Base-by-base conservation (phyloP, 2,113 vertebrate species). In the Pelodiscus sinensis region DNA sequence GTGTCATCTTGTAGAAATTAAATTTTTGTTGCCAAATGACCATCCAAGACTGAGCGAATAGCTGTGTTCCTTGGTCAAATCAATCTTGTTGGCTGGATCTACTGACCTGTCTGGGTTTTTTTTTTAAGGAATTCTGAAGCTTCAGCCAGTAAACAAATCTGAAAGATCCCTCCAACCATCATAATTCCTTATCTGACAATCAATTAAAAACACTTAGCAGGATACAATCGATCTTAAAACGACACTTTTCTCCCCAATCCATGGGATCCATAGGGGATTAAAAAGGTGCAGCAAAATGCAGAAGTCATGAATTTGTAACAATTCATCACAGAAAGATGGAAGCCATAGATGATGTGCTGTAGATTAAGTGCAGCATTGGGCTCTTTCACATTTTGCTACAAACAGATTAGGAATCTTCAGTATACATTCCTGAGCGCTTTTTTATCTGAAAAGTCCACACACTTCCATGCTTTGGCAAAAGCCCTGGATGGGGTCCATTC, bases 401-500 rank as follows among this genome's bases (percentile, higher is more conserved):
- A 86, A 57, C n/a, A 7, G 14, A 58, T 55, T 3, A 57, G 9
- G 0, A 16, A 27, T 77, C 35, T 38, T 11, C 6, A 1, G 10
- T 14, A 24, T 27, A 2, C 0, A 35, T 16, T 7, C 86, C 54
- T 51, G 58, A 25, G 15, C 4, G 18, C 80, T 19, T 12, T 27
- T 38, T 38, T 8, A 13, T 1, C 14, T 31, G 31, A 88, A 78
- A 54, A 0, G 1, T 12, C 8, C 24, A 51, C 22, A 12, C 1
- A 3, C 52, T 60, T 50, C 22, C 9, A 77, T 7, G 65, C 75
- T 86, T 84, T 68, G 52, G 54, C 75, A 16, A 22, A 2, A 8
- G 7, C 15, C 38, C 86, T 73, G 25, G 1, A 4, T 22, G 54
- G 0, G 0, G 83, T 5, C 19, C 22, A 31, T 27, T 12, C 18